These are phyloP conservation scores for Aradus depressus DNA, from an alignment of 2,888 invertebrate species.

Conservation along the genomic window DNA sequence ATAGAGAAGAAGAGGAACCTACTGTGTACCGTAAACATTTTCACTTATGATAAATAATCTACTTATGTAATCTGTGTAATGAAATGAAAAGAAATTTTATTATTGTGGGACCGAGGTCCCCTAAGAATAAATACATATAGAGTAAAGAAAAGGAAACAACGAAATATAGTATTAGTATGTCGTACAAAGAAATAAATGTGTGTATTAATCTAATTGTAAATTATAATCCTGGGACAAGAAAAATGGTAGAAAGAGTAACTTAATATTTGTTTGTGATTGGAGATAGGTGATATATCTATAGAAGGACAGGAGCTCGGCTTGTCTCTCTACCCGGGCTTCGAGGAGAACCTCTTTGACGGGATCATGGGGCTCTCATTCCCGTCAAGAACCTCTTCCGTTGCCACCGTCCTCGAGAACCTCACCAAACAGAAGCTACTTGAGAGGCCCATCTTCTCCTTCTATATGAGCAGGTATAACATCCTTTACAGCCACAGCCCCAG, in stretches of 20 bases:
- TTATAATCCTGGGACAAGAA: background rate
- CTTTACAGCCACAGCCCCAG: too few relatives aligned
- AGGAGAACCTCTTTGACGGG: conserved; percentile 15
- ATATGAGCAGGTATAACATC: conserved; percentile 14
- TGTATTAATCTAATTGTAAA: background rate
- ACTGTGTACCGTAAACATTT: too few relatives aligned
- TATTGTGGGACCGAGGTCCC: too few relatives aligned
- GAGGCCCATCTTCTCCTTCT: conserved; percentile 6
- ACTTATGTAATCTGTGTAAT: too few relatives aligned
- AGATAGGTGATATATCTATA: conserved; percentile 8
- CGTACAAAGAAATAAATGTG: background rate
- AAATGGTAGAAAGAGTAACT: background rate
- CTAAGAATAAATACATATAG: too few relatives aligned
- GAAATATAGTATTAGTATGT: background rate
- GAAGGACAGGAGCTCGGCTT: background rate
- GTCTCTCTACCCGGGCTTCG: conserved; percentile 1
- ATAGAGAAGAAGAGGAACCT: too few relatives aligned
- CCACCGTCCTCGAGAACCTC: conserved; percentile 5
- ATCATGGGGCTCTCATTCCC: conserved; percentile 8
- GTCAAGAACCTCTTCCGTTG: background rate
- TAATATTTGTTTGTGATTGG: background rate
- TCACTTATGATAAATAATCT: too few relatives aligned
- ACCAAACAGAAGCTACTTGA: conserved; percentile 3
- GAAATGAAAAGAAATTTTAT: too few relatives aligned
- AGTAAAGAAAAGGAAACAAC: too few relatives aligned